Conservation (phyloP, 2,888 invertebrate genomes). For the Osmoderma eremita region DNA sequence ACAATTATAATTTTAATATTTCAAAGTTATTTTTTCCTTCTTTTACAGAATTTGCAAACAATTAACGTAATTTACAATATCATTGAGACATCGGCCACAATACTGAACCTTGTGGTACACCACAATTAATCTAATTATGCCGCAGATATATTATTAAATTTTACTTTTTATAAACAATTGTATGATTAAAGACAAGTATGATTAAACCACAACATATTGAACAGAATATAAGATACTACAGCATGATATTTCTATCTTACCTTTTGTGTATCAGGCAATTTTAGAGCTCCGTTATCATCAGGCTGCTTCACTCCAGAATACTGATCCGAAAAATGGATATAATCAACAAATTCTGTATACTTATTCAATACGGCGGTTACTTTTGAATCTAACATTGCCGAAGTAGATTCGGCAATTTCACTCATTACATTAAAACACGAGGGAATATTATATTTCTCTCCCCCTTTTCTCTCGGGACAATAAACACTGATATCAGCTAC, state of each 20-base stretch:
- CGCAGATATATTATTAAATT: too few species aligned
- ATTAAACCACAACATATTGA: too few species aligned
- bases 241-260: constrained; percentile 45
- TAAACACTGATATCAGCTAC: constrained; percentile 81
- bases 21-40: too few species aligned
- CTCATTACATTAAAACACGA: constrained; percentile 77
- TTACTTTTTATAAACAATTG: too few species aligned
- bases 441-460: constrained; percentile 60
- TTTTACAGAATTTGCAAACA: too few species aligned
- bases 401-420: constrained; percentile 90
- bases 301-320: constrained; percentile 90
- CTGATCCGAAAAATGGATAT: constrained; percentile 97
- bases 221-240: too few species aligned
- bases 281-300: constrained; percentile 71
- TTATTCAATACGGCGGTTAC: constrained; percentile 79
- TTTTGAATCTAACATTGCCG: constrained; percentile 84
- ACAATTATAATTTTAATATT: too few species aligned
- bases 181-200: too few species aligned
- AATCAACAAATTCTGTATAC: constrained; percentile 88
- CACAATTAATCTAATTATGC: too few species aligned
- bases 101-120: too few species aligned
- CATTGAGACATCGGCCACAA: too few species aligned
- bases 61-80: too few species aligned
- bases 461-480: constrained; percentile 60
- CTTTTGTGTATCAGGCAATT: constrained; percentile 60